These are phyloP conservation scores for Cyprinodon brontotheroides DNA, from an alignment of 2,113 vertebrate genomes.

Conservation along the genomic window DNA sequence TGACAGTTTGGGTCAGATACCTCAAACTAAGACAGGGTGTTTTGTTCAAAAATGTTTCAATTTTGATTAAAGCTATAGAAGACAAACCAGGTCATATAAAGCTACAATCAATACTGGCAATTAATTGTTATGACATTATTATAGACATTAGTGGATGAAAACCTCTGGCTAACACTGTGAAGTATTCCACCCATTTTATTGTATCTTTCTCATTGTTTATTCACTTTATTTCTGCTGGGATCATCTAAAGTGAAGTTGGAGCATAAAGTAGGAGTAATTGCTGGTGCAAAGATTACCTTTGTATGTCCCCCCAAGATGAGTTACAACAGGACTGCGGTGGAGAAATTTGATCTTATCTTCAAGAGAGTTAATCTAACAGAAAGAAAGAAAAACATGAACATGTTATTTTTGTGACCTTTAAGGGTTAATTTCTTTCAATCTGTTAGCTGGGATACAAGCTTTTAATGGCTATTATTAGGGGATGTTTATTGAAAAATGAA, in stretches of 20 bases:
- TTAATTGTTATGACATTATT: neutral
- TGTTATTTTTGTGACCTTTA: conserved; percentile 36
- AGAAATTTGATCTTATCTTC: conserved; percentile 89
- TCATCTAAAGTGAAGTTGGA: conserved; percentile 14
- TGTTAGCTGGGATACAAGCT: conserved; percentile 13
- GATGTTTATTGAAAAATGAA: conserved; percentile 54
- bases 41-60: too few species aligned
- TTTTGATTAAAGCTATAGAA: too few species aligned
- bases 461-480: conserved; percentile 43
- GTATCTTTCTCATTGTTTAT: neutral
- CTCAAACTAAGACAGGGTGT: too few species aligned
- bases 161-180: too few species aligned
- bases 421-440: conserved; percentile 46
- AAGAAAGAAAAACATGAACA: conserved; percentile 46
- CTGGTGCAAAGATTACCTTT: conserved; percentile 80
- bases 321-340: conserved; percentile 83
- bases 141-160: neutral
- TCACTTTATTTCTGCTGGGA: conserved; percentile 9
- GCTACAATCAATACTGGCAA: too few species aligned
- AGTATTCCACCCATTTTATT: too few species aligned
- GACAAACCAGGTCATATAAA: too few species aligned
- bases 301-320: conserved; percentile 81
- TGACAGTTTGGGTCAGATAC: too few species aligned
- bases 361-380: conserved; percentile 80
- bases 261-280: conserved; percentile 44